Evolutionary conservation across 2,113 vertebrate genomes (phyloP).

Genomic region (Prochilodus magdalenae): DNA sequence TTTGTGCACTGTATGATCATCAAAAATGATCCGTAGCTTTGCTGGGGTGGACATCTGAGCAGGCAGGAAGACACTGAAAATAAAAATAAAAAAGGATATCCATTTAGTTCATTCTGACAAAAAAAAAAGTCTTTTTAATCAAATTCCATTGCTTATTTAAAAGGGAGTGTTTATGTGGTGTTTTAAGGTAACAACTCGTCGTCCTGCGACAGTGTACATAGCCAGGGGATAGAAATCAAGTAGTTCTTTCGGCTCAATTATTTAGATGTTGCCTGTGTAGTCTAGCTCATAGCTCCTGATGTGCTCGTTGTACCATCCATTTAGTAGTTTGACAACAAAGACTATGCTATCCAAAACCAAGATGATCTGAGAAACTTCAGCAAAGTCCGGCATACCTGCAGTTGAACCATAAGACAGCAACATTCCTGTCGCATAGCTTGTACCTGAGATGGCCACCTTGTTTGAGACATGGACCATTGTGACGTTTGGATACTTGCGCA

Average conservation of each 20-base stretch:
- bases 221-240: constrained; percentile 42
- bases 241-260: constrained; percentile 40
- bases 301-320: constrained; percentile 52
- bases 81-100: constrained; percentile 1
- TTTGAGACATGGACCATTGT: constrained; percentile 45
- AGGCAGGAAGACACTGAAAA: constrained; percentile 2
- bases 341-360: constrained; percentile 34
- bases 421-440: constrained; percentile 44
- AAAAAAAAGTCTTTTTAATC: constrained; percentile 14
- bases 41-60: constrained; percentile 33
- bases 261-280: constrained; percentile 32
- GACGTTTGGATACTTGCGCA: background rate
- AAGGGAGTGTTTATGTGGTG: constrained; percentile 36
- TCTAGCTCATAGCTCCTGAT: constrained; percentile 48
- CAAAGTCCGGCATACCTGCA: constrained; percentile 49
- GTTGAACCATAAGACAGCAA: constrained; percentile 42
- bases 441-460: constrained; percentile 37
- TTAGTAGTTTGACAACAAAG: constrained; percentile 49
- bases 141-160: constrained; percentile 17
- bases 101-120: background rate
- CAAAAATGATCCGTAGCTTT: constrained; percentile 45
- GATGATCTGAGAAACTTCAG: constrained; percentile 48
- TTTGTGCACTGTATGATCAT: constrained; percentile 29
- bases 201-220: constrained; percentile 41
- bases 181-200: constrained; percentile 39